Conservation (phyloP, 1,140 invertebrate genomes). For the Amphibalanus amphitrite region DNA sequence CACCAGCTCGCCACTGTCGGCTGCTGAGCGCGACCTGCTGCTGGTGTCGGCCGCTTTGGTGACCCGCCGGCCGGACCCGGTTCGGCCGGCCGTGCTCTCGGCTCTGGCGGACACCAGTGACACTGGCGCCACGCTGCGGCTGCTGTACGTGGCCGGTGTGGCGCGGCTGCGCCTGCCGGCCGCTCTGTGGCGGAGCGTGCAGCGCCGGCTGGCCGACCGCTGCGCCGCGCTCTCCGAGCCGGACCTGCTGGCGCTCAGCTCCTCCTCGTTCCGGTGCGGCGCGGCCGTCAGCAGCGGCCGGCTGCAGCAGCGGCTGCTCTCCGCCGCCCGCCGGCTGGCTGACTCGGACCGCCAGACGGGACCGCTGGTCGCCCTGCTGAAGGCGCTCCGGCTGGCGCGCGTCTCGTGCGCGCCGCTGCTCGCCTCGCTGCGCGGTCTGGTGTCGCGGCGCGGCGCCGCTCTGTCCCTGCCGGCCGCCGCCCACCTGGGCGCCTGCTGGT, state of each 20-base stretch:
- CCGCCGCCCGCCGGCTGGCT: not conserved
- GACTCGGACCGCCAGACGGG: not conserved
- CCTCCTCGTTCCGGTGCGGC: not conserved
- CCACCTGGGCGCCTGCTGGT: not conserved
- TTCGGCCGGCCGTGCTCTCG: not conserved
- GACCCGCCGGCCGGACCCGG: no score
- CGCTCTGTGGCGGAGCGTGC: not conserved
- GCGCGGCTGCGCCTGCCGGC: not conserved
- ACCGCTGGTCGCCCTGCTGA: not conserved
- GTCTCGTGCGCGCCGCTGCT: not conserved
- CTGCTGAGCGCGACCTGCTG: not conserved
- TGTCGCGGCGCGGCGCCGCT: not conserved
- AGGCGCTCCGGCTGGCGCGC: not conserved
- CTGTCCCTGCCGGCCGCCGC: not conserved
- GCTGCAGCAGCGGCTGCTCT: not conserved
- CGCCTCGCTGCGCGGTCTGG: not conserved
- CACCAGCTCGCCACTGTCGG: not conserved
- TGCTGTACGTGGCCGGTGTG: not conserved
- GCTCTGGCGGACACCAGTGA: not conserved
- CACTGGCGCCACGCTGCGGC: not conserved
- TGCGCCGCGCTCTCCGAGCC: not conserved
- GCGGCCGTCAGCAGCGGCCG: not conserved
- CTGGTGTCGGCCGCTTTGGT: not conserved
- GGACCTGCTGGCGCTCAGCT: not conserved
- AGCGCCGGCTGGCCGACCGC: not conserved